Conservation (phyloP, 2,113 vertebrate genomes). For the Callipepla squamata region DNA sequence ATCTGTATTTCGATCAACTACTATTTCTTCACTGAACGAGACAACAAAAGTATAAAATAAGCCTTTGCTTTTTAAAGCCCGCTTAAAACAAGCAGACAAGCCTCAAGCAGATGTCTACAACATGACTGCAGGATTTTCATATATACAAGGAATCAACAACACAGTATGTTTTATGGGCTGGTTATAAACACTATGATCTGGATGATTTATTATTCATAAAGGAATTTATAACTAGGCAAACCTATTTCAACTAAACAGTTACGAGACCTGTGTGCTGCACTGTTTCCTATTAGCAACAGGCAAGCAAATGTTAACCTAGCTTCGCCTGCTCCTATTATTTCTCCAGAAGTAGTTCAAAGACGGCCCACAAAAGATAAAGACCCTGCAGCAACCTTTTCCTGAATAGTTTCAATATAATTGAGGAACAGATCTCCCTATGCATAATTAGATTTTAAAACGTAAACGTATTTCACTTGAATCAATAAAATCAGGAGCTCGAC, state of each 20-base stretch:
- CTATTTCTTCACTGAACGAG: not conserved
- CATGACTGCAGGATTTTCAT: not conserved
- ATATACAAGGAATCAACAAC: not conserved
- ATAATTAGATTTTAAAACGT: conserved; percentile 39
- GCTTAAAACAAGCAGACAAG: not conserved
- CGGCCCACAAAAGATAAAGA: not conserved
- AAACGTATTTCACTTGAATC: conserved; percentile 16
- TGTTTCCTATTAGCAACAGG: not conserved
- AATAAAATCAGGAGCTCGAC: conserved; percentile 29
- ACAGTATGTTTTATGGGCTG: not conserved
- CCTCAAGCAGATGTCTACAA: not conserved
- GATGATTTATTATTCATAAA: not conserved
- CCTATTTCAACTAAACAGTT: not conserved
- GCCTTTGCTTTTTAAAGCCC: not conserved
- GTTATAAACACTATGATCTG: not conserved
- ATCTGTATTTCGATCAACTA: not conserved
- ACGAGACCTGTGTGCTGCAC: not conserved
- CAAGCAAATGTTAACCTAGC: not conserved
- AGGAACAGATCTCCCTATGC: not conserved
- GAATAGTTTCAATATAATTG: not conserved
- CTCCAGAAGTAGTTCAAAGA: not conserved
- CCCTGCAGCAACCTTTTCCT: not conserved
- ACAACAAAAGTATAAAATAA: not conserved
- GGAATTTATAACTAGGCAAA: not conserved
- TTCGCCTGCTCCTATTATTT: not conserved